These are phyloP conservation scores for Sebastes jordani DNA, from an alignment of 2,797 vertebrate species.

Conservation along the genomic window DNA sequence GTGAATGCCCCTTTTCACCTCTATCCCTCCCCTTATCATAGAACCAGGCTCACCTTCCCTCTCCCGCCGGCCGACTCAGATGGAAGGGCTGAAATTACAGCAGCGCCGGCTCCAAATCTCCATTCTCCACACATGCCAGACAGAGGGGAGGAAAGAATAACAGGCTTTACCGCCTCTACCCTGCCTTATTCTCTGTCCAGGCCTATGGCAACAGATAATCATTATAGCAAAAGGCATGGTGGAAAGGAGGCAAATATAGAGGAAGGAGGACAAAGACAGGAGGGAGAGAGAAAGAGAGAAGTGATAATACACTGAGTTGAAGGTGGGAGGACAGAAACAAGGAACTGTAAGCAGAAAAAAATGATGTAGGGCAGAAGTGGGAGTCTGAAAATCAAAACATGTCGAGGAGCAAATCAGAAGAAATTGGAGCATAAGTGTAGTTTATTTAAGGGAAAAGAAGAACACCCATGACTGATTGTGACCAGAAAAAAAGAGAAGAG, in stretches of 20 bases:
- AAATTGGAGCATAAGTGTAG: neutral
- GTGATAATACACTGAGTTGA: conserved; percentile 17
- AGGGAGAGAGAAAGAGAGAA: conserved; percentile 1
- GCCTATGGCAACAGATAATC: conserved; percentile 53
- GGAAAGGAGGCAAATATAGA: conserved; percentile 15
- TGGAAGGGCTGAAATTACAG: conserved; percentile 69
- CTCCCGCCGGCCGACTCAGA: conserved; percentile 26
- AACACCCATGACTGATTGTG: neutral
- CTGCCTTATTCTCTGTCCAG: conserved; percentile 35
- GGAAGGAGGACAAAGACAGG: conserved; percentile 25
- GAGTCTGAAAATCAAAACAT: conserved; percentile 24
- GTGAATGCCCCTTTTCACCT: conserved; percentile 16
- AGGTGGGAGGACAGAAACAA: conserved; percentile 21
- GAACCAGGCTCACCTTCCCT: conserved; percentile 46
- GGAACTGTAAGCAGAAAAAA: neutral
- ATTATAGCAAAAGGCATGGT: conserved; percentile 56
- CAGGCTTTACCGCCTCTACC: conserved; percentile 54
- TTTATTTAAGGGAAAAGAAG: neutral
- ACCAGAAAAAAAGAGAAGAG: neutral
- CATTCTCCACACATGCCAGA: conserved; percentile 75
- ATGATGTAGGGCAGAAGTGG: neutral
- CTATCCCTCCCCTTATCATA: conserved; percentile 29
- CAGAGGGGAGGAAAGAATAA: conserved; percentile 76
- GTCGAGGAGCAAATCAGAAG: neutral
- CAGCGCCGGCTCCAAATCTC: conserved; percentile 59